Percentiles rank a stretch among this genome's conserved stretches.
Conservation (phyloP, 1,140 invertebrate species). For the Saccostrea glomerata region DNA sequence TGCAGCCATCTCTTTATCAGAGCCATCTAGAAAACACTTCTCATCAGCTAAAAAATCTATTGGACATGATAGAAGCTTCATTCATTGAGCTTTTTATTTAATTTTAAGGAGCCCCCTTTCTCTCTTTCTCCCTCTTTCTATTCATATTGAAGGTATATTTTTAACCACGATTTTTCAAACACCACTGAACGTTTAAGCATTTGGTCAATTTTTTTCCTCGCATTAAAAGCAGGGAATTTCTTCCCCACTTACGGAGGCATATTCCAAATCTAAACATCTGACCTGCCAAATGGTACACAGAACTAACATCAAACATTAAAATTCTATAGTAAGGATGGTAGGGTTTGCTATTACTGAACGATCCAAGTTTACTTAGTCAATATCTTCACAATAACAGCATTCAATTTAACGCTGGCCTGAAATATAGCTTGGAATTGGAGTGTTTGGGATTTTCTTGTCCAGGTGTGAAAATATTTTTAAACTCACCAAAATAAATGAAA, state of each 20-base stretch:
- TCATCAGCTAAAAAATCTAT: background rate
- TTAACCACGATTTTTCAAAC: too few species aligned
- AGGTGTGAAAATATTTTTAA: background rate
- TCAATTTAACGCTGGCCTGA: background rate
- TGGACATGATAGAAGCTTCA: background rate
- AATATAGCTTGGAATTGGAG: background rate
- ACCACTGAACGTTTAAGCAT: background rate
- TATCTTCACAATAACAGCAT: slow-evolving; percentile 14
- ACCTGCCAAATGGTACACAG: slow-evolving; percentile 24
- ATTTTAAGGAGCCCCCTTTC: background rate
- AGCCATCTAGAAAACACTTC: background rate
- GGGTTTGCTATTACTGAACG: background rate
- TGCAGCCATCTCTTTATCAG: background rate
- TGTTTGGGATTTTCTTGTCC: background rate
- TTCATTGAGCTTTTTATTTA: background rate
- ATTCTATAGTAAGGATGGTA: background rate
- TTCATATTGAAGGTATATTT: background rate
- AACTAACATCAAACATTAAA: background rate
- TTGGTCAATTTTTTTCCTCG: background rate
- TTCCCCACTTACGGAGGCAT: background rate
- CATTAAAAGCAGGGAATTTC: background rate
- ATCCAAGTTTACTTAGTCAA: slow-evolving; percentile 7
- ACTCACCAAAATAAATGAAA: background rate
- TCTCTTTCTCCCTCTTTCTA: background rate
- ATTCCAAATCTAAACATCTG: background rate